Evolutionary conservation across 2,113 vertebrate species (phyloP), one percentile per base, ranked within the genome.

Genomic region (Silurus meridionalis): DNA sequence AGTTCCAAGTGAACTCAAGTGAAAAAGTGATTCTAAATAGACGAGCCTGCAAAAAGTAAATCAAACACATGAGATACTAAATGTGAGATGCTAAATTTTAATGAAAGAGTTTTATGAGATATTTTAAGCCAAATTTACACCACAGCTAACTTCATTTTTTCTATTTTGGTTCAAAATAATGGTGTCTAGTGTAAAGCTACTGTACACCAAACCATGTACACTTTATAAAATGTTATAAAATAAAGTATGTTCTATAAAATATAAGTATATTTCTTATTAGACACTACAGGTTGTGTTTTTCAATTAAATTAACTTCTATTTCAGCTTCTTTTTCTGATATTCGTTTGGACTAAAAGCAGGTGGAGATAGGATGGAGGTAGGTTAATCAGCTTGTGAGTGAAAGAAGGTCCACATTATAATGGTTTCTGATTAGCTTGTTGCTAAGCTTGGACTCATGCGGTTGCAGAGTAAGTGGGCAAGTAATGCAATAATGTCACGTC

Each of bases 331-430:
- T 37, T 37, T 37, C 37, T 80, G 52, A 60, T 74, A 58, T 81
- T 77, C 85, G 9, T 7, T 60, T 23, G 6, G 67, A 80, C 63
- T 63, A 53, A 67, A 28, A 83, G 50, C 75, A 10, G 67, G 64
- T 85, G 83, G 28, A 77, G 71, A 89, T 83, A 77, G 82, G 5
- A 79, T 52, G 87, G 83, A 25, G 77, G 88, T 87, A 80, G 19
- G 79, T 87, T 92, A 88, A 93, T 77, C 25, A 86, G 91, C 89
- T 86, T 90, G 86, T 67, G 86, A 88, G 77, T 85, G 60, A 85
- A 89, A 88, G 88, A 90, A 91, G 88, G 85, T 90, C 87, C 86
- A 71, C 78, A 61, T 83, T 83, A 52, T 25, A 78, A 55, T 53
- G 37, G 50, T 63, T 84, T 60, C 69, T 83, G 52, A 46, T 85